Percentiles rank a stretch among this genome's conserved stretches.
Conservation (phyloP, 2,797 vertebrate species). For the Thunnus albacares region DNA sequence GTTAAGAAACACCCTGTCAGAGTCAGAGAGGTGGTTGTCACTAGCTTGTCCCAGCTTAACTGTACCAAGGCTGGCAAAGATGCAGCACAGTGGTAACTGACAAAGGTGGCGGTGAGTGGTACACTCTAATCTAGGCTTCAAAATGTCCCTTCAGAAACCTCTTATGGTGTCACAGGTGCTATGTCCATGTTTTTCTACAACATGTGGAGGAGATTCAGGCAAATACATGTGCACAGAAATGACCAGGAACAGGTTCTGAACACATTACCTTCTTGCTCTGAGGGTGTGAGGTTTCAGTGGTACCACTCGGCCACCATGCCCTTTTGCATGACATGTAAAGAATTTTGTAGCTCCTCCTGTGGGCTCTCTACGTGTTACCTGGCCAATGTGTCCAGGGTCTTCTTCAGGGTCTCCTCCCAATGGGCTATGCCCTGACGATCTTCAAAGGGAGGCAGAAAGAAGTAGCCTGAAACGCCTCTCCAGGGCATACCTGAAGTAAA, state of each 20-base stretch:
- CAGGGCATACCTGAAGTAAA: no score
- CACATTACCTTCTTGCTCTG: neutral
- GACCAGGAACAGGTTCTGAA: neutral
- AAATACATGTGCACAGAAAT: neutral
- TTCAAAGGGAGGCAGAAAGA: constrained; percentile 1
- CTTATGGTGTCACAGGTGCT: neutral
- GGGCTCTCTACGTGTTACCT: constrained; percentile 4
- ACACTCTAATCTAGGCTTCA: neutral
- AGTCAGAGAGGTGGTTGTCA: neutral
- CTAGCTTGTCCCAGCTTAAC: constrained; percentile 10
- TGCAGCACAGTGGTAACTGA: neutral
- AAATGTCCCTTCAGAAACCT: neutral
- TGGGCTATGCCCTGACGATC: constrained; percentile 34
- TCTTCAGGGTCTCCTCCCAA: constrained; percentile 40
- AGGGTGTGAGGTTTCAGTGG: neutral
- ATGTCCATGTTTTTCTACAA: neutral
- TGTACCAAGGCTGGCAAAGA: neutral
- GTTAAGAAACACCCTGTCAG: constrained; percentile 6
- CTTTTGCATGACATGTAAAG: constrained; percentile 23
- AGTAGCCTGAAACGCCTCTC: neutral
- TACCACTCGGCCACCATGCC: neutral
- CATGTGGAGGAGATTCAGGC: neutral
- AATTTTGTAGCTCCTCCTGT: constrained; percentile 7
- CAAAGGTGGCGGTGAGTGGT: neutral
- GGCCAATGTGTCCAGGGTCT: constrained; percentile 29